Conservation (phyloP, 2,888 invertebrate species). For the Ectobius pallidus region DNA sequence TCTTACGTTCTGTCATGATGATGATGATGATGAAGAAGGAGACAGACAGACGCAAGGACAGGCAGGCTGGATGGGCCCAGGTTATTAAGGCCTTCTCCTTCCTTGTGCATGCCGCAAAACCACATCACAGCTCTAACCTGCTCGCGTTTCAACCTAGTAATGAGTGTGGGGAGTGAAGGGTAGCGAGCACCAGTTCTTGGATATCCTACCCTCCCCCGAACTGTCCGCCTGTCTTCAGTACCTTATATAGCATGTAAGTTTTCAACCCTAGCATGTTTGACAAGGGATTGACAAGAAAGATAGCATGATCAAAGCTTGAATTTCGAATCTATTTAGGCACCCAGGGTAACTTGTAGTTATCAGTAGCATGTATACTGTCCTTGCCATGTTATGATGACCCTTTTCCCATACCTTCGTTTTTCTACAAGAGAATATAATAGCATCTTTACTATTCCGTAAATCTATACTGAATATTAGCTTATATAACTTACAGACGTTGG, state of each 20-base stretch:
- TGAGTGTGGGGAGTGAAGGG: constrained; percentile 33
- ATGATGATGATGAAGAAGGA: constrained; percentile 19
- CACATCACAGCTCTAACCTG: constrained; percentile 39
- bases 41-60: neutral
- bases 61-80: constrained; percentile 25
- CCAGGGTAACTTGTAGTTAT: too few species aligned
- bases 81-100: constrained; percentile 32
- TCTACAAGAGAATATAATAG: too few species aligned
- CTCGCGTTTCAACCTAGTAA: constrained; percentile 39
- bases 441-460: too few species aligned
- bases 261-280: neutral
- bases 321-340: neutral
- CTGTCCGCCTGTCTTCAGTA: neutral
- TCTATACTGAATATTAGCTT: too few species aligned
- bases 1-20: constrained; percentile 9
- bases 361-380: too few species aligned
- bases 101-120: constrained; percentile 30
- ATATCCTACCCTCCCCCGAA: constrained; percentile 9
- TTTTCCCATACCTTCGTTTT: too few species aligned
- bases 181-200: neutral
- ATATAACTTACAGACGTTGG: too few species aligned
- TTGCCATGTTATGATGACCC: too few species aligned
- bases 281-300: neutral
- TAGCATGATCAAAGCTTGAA: neutral
- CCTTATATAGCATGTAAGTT: neutral